Percentiles rank a stretch among this genome's conserved stretches.
These are phyloP conservation scores for Palaemon carinicauda DNA, from an alignment of 1,140 invertebrate genomes.

Conservation along the genomic window DNA sequence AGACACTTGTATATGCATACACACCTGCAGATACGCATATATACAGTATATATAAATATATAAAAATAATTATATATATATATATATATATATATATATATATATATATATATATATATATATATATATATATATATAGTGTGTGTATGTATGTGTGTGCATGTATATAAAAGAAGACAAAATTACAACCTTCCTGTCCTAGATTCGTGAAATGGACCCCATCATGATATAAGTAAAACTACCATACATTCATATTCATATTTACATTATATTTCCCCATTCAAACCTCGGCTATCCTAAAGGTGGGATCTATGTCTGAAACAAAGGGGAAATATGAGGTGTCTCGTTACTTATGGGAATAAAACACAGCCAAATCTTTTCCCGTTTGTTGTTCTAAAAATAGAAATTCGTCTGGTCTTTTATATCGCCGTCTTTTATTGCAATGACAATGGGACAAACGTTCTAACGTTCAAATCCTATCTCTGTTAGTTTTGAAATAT, in stretches of 20 bases:
- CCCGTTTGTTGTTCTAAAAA: too few species aligned
- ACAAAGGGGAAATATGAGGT: too few species aligned
- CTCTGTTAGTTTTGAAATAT: background rate
- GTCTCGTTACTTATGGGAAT: too few species aligned
- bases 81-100: conserved; percentile 2
- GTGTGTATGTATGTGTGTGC: background rate
- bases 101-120: conserved; percentile 2
- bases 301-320: too few species aligned
- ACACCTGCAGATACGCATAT: background rate
- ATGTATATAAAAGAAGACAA: background rate
- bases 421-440: too few species aligned
- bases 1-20: background rate
- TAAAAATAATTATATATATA: conserved; percentile 3
- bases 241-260: too few species aligned
- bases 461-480: background rate
- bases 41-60: background rate
- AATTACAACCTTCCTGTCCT: background rate
- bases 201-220: background rate
- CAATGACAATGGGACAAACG: too few species aligned
- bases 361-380: too few species aligned
- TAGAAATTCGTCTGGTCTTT: too few species aligned
- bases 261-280: too few species aligned
- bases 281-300: too few species aligned
- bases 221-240: background rate
- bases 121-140: background rate